A percentile compares a stretch with the other conserved stretches of the same genome.
These are phyloP conservation scores for Drosophila multiciliata DNA, from an alignment of 2,888 invertebrate genomes.

Conservation along the genomic window DNA sequence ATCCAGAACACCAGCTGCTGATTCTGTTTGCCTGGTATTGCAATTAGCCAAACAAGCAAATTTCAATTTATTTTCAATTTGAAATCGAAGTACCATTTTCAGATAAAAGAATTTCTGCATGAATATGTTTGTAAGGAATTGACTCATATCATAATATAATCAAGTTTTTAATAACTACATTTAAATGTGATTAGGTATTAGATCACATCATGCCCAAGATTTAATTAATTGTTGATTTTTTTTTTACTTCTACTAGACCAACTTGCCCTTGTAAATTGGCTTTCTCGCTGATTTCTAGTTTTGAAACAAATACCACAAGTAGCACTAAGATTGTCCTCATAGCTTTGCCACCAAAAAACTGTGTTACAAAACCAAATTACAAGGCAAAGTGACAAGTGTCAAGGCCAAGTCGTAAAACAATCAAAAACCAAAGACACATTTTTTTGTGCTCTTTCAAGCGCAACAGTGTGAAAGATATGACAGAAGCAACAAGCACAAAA, in stretches of 20 bases:
- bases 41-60: background rate
- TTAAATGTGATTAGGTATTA: too few relatives aligned
- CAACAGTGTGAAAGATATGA: conserved; percentile 55
- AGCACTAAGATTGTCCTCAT: background rate
- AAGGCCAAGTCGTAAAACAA: conserved; percentile 52
- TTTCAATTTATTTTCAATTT: background rate
- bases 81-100: background rate
- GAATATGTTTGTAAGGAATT: background rate
- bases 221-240: background rate
- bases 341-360: background rate
- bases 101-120: background rate
- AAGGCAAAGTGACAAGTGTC: conserved; percentile 51
- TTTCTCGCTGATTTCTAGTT: background rate
- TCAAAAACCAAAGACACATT: conserved; percentile 24
- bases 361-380: conserved; percentile 8
- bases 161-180: too few relatives aligned
- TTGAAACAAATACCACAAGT: background rate
- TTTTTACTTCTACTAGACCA: background rate
- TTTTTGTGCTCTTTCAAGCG: conserved; percentile 60
- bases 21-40: background rate
- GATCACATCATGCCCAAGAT: background rate
- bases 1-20: background rate
- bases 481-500: conserved; percentile 24
- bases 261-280: background rate
- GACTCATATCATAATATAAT: background rate